Evolutionary conservation across 1,140 invertebrate species (phyloP).

Genomic region (fruit fly (Drosophila melanogaster)): Release_6_plus_ISO1_MT NT_033779.5:21978001-21978500

Average conservation of each 20-base stretch:
- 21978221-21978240: constrained; percentile 19
- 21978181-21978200: constrained; percentile 44
- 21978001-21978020: constrained; percentile 84
- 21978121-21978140: constrained; percentile 80
- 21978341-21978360: constrained; percentile 12
- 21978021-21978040: constrained; percentile 81
- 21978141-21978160: constrained; percentile 83
- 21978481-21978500: too few relatives aligned
- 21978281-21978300: constrained; percentile 64
- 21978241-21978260: constrained; percentile 53
- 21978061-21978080: constrained; percentile 29
- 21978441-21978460: too few relatives aligned
- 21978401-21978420: constrained; percentile 80
- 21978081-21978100: constrained; percentile 28
- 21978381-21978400: constrained; percentile 80
- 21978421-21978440: constrained; percentile 76
- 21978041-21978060: constrained; percentile 48
- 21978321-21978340: constrained; percentile 20
- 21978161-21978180: constrained; percentile 78
- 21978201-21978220: constrained; percentile 59
- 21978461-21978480: too few relatives aligned
- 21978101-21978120: constrained; percentile 53
- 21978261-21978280: constrained; percentile 48
- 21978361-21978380: constrained; percentile 78
- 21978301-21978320: constrained; percentile 39